Evolutionary conservation across 2,888 invertebrate genomes (phyloP).

Genomic region (Stratiomys singularior): DNA sequence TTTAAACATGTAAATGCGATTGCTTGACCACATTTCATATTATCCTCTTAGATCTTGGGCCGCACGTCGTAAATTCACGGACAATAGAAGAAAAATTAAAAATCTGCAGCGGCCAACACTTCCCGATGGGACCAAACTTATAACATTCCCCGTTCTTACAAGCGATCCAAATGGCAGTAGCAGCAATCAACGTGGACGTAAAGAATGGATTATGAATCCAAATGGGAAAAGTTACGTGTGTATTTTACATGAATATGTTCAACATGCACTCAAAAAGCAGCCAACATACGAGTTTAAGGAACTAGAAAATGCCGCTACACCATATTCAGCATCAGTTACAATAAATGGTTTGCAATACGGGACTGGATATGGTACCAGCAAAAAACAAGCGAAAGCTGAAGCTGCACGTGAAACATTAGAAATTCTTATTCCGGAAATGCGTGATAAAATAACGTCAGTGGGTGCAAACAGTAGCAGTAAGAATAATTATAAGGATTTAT

Average conservation of each 20-base stretch:
- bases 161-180: conserved; percentile 61
- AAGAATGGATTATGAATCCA: conserved; percentile 98
- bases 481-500: conserved; percentile 68
- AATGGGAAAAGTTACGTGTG: conserved; percentile 95
- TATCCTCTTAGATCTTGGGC: conserved; percentile 82
- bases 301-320: conserved; percentile 91
- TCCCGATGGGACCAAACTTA: conserved; percentile 91
- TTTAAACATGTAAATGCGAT: not conserved
- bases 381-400: conserved; percentile 94
- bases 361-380: conserved; percentile 92
- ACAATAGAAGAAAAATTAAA: conserved; percentile 80
- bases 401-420: conserved; percentile 91
- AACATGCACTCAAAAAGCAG: conserved; percentile 92
- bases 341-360: conserved; percentile 95
- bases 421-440: conserved; percentile 92
- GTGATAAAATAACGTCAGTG: conserved; percentile 79
- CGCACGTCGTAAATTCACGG: conserved; percentile 85
- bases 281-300: conserved; percentile 94
- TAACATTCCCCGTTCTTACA: conserved; percentile 83
- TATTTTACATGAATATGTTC: conserved; percentile 96
- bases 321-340: conserved; percentile 92
- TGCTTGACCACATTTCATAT: not conserved
- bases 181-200: conserved; percentile 63
- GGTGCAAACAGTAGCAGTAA: conserved; percentile 60
- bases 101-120: conserved; percentile 85